Evolutionary conservation across 2,113 vertebrate species (phyloP).

Genomic region (Oxyruncus cristatus): DNA sequence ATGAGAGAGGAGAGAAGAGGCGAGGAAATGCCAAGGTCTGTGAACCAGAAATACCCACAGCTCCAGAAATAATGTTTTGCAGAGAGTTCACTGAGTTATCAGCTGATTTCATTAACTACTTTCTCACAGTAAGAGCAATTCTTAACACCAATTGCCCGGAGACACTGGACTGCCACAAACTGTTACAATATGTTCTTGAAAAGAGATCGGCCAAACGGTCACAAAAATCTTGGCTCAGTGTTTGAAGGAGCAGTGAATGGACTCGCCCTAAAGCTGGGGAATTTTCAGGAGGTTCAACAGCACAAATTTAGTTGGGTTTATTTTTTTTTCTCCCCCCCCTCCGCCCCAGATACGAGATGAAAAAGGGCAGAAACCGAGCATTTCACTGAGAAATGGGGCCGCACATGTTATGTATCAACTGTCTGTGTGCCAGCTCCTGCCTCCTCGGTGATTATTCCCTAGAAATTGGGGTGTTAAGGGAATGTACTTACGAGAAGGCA

Average conservation of each 20-base stretch:
- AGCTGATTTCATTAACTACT: neutral
- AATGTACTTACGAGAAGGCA: slow-evolving; percentile 94
- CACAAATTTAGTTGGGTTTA: neutral
- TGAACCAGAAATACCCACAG: neutral
- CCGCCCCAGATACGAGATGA: rapidly evolving
- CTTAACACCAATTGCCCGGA: neutral
- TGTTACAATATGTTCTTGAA: neutral
- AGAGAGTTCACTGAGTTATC: neutral
- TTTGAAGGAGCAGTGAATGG: neutral
- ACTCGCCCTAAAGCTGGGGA: neutral
- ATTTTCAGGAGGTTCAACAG: neutral
- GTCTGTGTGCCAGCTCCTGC: neutral
- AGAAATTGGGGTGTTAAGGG: neutral
- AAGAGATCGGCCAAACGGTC: neutral
- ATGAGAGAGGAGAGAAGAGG: neutral
- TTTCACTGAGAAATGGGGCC: neutral
- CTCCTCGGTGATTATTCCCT: neutral
- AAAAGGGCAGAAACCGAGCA: neutral
- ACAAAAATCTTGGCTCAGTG: neutral
- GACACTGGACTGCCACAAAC: neutral
- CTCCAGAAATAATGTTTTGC: neutral
- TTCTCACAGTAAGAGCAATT: neutral
- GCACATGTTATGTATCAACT: neutral
- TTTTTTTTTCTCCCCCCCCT: too few species aligned
- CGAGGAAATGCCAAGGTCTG: neutral